These are phyloP conservation scores for Syndactyla subalaris DNA, from an alignment of 2,797 vertebrate species.

Conservation along the genomic window DNA sequence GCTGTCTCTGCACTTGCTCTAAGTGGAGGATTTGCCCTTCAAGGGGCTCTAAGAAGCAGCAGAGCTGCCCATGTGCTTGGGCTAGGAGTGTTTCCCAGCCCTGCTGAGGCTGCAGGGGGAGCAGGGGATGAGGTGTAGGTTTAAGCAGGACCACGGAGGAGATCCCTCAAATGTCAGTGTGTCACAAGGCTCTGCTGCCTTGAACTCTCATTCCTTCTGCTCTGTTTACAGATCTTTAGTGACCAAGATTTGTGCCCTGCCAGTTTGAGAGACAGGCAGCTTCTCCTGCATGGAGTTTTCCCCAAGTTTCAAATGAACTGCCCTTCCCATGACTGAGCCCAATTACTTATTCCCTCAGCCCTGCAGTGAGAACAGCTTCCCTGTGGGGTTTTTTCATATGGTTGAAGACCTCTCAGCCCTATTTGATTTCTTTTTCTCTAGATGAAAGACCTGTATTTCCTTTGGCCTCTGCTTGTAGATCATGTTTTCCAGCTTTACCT, in stretches of 20 bases:
- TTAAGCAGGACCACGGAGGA: fast-evolving
- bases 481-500: background rate
- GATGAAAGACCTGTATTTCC: background rate
- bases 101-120: background rate
- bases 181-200: background rate
- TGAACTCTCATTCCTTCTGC: background rate
- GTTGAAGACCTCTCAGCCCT: background rate
- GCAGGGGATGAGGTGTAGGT: fast-evolving
- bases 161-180: fast-evolving
- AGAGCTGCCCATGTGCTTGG: background rate
- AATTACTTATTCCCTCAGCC: background rate
- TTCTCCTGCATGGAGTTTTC: background rate
- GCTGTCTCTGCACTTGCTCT: fast-evolving
- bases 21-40: background rate
- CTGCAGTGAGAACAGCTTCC: background rate
- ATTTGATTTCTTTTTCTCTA: background rate
- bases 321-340: background rate
- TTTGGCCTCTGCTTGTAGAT: background rate
- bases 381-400: background rate
- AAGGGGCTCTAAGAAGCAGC: background rate
- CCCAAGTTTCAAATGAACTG: background rate
- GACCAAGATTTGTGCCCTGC: background rate
- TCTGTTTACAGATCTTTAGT: background rate
- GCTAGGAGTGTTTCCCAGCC: background rate
- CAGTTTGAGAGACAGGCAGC: background rate